Evolutionary conservation across 1,140 invertebrate genomes (phyloP), one percentile per base, ranked within the genome.

Genomic region (Caenorhabditis tropicalis): DNA sequence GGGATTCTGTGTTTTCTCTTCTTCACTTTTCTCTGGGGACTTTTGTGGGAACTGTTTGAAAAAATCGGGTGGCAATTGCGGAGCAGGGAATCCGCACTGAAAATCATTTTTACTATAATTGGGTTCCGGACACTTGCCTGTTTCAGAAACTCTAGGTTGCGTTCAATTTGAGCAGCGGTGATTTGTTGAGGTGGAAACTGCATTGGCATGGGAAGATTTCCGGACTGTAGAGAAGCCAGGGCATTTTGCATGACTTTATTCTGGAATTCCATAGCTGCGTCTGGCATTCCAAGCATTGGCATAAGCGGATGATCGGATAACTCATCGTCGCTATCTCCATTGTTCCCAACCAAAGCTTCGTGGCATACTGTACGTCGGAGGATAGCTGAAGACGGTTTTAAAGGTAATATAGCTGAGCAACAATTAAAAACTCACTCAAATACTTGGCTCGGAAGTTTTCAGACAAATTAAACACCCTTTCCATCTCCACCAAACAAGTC

Each of bases 261-360:
- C 24, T 74, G 65, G 10, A n/a, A 9, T 43, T 29, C 65, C 33
- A 74, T 21, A 21, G 29, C 65, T 1, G 15, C 36, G 0, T 31
- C 65, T 19, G 65, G 1, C n/a, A 74, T 24, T 10, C n/a, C 65
- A 16, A 74, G 65, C 0, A 74, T n/a, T 7, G 65, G 36, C n/a
- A 39, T 12, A 1, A 43, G 15, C 2, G 65, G 65, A 46, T 39
- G 43, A n/a, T 74, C 65, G 1, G 65, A 74, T 3, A 60, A 39
- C 19, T 84, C 83, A 21, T 84, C 83, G 27, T 84, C 83, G 29
- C 83, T 84, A 31, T 84, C 83, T 6, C 51, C 74, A 56, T 49
- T 48, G n/a, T 39, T 56, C 2, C 83, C 83, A 19, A 84, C 56
- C 10, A 84, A 27, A n/a, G 83, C 46, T 56, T 84, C 83, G 15